These are phyloP conservation scores for Setophaga petechia DNA, from an alignment of 2,113 vertebrate genomes.

Conservation along the genomic window DNA sequence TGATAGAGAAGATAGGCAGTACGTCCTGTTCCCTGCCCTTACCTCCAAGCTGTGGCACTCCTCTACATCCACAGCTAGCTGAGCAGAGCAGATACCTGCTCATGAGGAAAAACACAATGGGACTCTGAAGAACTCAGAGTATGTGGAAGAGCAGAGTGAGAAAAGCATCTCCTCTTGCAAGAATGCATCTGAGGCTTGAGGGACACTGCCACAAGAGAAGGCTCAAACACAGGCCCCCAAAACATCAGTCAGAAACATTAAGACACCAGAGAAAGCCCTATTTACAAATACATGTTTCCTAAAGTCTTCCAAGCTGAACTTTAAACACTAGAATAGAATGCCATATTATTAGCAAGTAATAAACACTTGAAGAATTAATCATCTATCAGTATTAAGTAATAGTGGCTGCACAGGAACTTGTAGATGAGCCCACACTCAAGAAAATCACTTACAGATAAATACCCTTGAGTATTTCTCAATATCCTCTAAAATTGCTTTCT, in stretches of 20 bases:
- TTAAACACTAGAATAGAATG: neutral
- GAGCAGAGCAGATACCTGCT: neutral
- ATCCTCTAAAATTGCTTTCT: neutral
- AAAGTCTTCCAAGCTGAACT: neutral
- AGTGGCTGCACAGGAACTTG: neutral
- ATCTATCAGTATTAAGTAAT: neutral
- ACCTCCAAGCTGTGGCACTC: neutral
- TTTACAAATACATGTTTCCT: neutral
- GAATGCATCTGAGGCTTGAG: neutral
- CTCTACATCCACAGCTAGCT: neutral
- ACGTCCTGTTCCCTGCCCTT: neutral
- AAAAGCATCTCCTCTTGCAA: neutral
- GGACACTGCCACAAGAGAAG: neutral
- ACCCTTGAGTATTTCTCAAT: neutral
- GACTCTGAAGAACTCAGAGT: neutral
- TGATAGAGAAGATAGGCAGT: accelerated
- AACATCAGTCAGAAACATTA: neutral
- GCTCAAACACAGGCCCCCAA: neutral
- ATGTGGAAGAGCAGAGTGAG: neutral
- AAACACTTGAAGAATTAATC: neutral
- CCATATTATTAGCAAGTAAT: neutral
- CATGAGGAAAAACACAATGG: neutral
- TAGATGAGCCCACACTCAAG: neutral
- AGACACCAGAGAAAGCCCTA: neutral
- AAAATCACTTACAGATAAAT: neutral